These are phyloP conservation scores for Numenius arquata DNA, from an alignment of 2,113 vertebrate species.

Conservation along the genomic window DNA sequence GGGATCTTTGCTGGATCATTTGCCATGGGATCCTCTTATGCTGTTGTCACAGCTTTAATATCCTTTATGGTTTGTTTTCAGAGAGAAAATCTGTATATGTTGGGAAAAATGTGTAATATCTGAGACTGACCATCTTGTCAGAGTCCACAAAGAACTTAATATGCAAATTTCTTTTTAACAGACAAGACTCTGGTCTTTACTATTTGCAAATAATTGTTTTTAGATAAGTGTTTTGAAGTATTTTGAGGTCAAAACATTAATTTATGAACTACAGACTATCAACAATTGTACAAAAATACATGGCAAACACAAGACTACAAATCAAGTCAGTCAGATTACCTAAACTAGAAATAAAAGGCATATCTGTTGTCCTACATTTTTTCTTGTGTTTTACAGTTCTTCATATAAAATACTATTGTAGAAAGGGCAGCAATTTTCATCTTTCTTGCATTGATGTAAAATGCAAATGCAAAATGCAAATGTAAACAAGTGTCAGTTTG, in stretches of 20 bases:
- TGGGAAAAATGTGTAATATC: neutral
- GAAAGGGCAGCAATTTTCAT: neutral
- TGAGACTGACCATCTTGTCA: neutral
- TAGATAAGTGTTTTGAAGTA: neutral
- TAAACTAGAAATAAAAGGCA: neutral
- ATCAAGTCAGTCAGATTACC: neutral
- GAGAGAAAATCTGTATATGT: neutral
- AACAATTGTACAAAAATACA: neutral
- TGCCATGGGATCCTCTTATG: constrained; percentile 81
- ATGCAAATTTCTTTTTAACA: neutral
- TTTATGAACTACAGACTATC: neutral
- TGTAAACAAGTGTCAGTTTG: neutral
- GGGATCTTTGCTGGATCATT: constrained; percentile 82
- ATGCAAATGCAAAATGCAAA: neutral
- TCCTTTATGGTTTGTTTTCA: constrained; percentile 75
- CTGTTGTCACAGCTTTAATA: constrained; percentile 85
- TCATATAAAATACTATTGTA: neutral
- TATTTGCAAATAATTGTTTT: neutral
- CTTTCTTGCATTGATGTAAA: neutral
- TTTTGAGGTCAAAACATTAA: neutral
- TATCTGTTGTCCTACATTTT: neutral
- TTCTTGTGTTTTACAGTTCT: neutral
- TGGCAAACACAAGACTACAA: neutral
- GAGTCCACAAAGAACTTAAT: neutral
- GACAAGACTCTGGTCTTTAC: neutral